Base-by-base conservation (phyloP, 2,113 vertebrate genomes). In the Sphaerodactylus townsendi region DNA sequence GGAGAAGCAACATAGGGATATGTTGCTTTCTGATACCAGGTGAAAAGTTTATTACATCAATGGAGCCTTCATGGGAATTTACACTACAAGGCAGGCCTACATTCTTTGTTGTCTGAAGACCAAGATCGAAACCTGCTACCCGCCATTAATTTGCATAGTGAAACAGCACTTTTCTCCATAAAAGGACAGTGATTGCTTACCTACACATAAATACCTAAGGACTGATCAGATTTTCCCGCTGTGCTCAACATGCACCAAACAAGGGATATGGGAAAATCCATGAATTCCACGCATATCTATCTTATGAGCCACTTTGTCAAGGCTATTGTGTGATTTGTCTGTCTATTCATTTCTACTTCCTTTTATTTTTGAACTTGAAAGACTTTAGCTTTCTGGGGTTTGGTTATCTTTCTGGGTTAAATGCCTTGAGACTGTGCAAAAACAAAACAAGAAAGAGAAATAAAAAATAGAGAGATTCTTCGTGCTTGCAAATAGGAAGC, bases 201-300 rank as follows among this genome's bases (percentile, higher is more conserved):
- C 39, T 86, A 79, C 69, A 82, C 1, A 9, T 39, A 48, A 70
- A 79, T 82, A 30, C 19, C 62, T 56, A 76, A 69, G 85, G 89
- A 66, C 41, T 46, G 80, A 87, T 84, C 41, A 15, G 87, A 90
- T 23, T 8, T 70, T 13, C 15, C n/a, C 85, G 71, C 0, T 1
- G 1, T 21, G 10, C 83, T 81, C 33, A 50, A 15, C 3, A 80
- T 0, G 35, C 72, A 71, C 77, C 88, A 84, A 90, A 89, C 39
- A 1, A 11, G 89, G 86, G 72, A 46, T 83, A 90, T 90, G 88
- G 81, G 30, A 23, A 91, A 90, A 93, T 21, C 85, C 75, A 85
- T 82, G 86, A 90, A 96, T 95, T 95, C 93, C 92, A 91, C 30
- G 46, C 87, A 0, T 95, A 79, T 83, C 85, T 96, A 64, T 78